These are phyloP conservation scores for Gobiocypris rarus DNA, from an alignment of 2,113 vertebrate genomes.

Conservation along the genomic window DNA sequence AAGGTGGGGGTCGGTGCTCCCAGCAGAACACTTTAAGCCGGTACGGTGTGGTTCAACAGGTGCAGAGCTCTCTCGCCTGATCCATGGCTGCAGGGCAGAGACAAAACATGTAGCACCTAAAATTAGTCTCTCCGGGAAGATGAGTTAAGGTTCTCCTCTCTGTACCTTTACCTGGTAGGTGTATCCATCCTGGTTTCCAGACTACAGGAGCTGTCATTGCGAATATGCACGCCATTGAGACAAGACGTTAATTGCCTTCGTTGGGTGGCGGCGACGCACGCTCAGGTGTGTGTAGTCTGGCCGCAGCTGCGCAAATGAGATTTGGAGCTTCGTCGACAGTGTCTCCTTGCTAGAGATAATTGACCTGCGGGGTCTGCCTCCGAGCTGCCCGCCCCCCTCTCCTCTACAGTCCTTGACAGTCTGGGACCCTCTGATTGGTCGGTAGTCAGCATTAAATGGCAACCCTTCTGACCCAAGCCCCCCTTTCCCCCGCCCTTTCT, in stretches of 20 bases:
- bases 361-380: slow-evolving; percentile 75
- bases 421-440: slow-evolving; percentile 70
- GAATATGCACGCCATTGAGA: slow-evolving; percentile 71
- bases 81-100: slow-evolving; percentile 54
- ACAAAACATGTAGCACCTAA: slow-evolving; percentile 58
- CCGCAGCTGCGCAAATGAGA: slow-evolving; percentile 77
- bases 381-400: slow-evolving; percentile 62
- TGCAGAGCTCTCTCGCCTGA: slow-evolving; percentile 31
- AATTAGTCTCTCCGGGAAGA: slow-evolving; percentile 74
- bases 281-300: slow-evolving; percentile 56
- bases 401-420: slow-evolving; percentile 68
- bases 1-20: neutral
- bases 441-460: slow-evolving; percentile 72
- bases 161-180: slow-evolving; percentile 53
- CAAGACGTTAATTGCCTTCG: slow-evolving; percentile 78
- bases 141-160: slow-evolving; percentile 39
- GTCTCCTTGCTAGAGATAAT: slow-evolving; percentile 76
- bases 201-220: slow-evolving; percentile 70
- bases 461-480: slow-evolving; percentile 69
- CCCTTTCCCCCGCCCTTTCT: slow-evolving; percentile 41
- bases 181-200: slow-evolving; percentile 40
- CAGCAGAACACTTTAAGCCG: neutral
- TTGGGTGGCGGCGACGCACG: slow-evolving; percentile 59
- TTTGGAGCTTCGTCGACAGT: slow-evolving; percentile 71
- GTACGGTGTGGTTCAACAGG: slow-evolving; percentile 26